Evolutionary conservation across 2,888 invertebrate species (phyloP).

Genomic region (Pomacea canaliculata): DNA sequence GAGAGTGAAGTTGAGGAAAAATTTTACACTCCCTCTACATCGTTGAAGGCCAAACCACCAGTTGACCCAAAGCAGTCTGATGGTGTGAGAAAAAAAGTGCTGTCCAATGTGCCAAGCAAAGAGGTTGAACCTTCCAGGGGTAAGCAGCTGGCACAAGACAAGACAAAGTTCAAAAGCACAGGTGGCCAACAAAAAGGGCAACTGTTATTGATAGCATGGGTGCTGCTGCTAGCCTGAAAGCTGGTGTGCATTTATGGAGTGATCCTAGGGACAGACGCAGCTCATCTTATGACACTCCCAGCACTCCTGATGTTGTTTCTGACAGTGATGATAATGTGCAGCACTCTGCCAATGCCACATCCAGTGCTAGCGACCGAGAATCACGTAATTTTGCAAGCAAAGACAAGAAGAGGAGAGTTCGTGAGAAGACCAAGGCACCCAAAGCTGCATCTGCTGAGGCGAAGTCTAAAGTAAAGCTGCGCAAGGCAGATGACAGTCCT

Average conservation of each 20-base stretch:
- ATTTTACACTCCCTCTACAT: slow-evolving; percentile 61
- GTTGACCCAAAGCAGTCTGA: background rate
- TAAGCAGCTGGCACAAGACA: slow-evolving; percentile 50
- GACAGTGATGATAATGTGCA: slow-evolving; percentile 49
- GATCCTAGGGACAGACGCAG: slow-evolving; percentile 27
- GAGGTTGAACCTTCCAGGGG: slow-evolving; percentile 30
- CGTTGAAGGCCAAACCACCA: slow-evolving; percentile 46
- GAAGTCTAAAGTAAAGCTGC: slow-evolving; percentile 16
- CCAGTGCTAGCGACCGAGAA: slow-evolving; percentile 32
- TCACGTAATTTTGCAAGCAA: slow-evolving; percentile 24
- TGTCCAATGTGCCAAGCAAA: slow-evolving; percentile 69
- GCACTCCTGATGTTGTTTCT: slow-evolving; percentile 44
- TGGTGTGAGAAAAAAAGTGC: slow-evolving; percentile 1
- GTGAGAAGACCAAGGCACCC: slow-evolving; percentile 22
- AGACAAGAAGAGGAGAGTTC: slow-evolving; percentile 41
- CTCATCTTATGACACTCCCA: slow-evolving; percentile 37
- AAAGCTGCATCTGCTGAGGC: slow-evolving; percentile 17
- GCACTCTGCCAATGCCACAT: slow-evolving; percentile 25
- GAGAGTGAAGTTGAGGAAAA: slow-evolving; percentile 57
- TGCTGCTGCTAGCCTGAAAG: background rate
- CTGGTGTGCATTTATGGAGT: background rate
- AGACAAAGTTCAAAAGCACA: slow-evolving; percentile 48
- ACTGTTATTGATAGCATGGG: slow-evolving; percentile 7
- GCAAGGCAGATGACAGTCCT: slow-evolving; percentile 40
- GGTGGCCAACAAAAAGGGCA: background rate